Percentiles rank a stretch among this genome's conserved stretches.
Conservation (phyloP, 1,140 invertebrate genomes). For the Cataglyphis hispanica region DNA sequence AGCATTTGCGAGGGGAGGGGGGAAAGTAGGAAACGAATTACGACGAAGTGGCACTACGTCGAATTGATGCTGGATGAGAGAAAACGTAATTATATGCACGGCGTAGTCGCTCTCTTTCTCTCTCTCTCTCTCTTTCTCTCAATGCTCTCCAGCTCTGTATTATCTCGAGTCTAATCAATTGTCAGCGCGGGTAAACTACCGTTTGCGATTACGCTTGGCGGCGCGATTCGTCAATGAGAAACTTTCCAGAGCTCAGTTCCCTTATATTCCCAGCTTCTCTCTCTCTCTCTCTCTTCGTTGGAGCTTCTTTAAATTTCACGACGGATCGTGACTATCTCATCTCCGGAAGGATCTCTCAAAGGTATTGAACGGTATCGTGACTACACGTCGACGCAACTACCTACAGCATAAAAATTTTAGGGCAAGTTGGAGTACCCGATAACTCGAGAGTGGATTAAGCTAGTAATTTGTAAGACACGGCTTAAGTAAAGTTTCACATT, state of each 20-base stretch:
- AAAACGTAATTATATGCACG: slow-evolving; percentile 68
- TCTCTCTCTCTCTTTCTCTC: not conserved
- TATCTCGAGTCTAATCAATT: slow-evolving; percentile 56
- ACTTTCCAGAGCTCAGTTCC: slow-evolving; percentile 32
- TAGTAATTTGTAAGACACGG: slow-evolving; percentile 21
- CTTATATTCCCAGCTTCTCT: slow-evolving; percentile 8
- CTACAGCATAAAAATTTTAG: slow-evolving; percentile 33
- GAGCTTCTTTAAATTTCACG: slow-evolving; percentile 48
- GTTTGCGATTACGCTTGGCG: slow-evolving; percentile 50
- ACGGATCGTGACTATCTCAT: slow-evolving; percentile 42
- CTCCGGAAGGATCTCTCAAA: slow-evolving; percentile 46
- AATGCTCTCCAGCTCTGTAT: slow-evolving; percentile 10
- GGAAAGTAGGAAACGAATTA: slow-evolving; percentile 56
- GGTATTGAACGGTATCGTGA: slow-evolving; percentile 23
- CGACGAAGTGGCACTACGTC: slow-evolving; percentile 34
- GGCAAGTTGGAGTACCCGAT: slow-evolving; percentile 21
- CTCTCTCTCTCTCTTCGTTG: not conserved
- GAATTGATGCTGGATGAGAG: slow-evolving; percentile 65
- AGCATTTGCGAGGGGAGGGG: slow-evolving; percentile 10
- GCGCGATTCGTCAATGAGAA: slow-evolving; percentile 51
- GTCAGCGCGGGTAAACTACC: slow-evolving; percentile 50
- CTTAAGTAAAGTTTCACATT: slow-evolving; percentile 14
- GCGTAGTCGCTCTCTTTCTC: slow-evolving; percentile 10
- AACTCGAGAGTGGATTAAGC: slow-evolving; percentile 17
- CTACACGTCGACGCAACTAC: slow-evolving; percentile 5